phyloP scores from a whole-genome alignment of 2,113 vertebrate genomes.

The Protobothrops flavoviridis region DNA sequence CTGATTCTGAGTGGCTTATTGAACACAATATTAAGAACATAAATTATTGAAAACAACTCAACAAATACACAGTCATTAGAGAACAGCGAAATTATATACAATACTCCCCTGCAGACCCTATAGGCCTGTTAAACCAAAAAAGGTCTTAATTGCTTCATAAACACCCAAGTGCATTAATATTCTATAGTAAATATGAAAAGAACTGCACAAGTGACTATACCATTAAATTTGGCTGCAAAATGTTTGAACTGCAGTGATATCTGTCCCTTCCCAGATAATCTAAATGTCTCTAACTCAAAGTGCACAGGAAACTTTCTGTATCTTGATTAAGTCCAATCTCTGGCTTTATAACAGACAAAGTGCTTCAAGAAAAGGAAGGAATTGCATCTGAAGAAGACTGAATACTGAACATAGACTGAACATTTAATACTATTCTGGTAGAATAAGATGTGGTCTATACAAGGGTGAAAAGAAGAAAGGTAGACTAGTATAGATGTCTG shows the following conservation, averaged over 20 bases:
- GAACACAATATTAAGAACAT: not conserved
- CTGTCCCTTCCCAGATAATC: not conserved
- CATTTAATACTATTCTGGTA: not conserved
- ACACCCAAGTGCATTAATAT: not conserved
- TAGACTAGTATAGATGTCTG: not conserved
- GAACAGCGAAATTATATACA: not conserved
- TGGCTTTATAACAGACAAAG: not conserved
- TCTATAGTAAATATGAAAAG: not conserved
- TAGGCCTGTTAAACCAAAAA: not conserved
- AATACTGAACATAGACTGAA: not conserved
- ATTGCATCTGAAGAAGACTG: not conserved
- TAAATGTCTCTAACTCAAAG: not conserved
- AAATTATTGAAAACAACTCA: not conserved
- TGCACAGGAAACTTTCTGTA: not conserved
- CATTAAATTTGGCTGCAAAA: not conserved
- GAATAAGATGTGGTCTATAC: not conserved
- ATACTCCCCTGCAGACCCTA: not conserved
- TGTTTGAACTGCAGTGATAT: not conserved
- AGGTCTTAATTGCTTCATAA: not conserved
- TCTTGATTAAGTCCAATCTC: not conserved
- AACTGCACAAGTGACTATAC: not conserved
- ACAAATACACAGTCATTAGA: not conserved
- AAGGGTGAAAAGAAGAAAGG: not conserved
- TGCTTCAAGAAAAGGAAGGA: not conserved
- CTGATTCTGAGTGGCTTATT: not conserved